A percentile compares a stretch with the other conserved stretches of the same genome.
Evolutionary conservation across 30 jellyfish, hydroid and myxozoan species (phyloP).

Genomic region (Pelagia noctiluca): DNA sequence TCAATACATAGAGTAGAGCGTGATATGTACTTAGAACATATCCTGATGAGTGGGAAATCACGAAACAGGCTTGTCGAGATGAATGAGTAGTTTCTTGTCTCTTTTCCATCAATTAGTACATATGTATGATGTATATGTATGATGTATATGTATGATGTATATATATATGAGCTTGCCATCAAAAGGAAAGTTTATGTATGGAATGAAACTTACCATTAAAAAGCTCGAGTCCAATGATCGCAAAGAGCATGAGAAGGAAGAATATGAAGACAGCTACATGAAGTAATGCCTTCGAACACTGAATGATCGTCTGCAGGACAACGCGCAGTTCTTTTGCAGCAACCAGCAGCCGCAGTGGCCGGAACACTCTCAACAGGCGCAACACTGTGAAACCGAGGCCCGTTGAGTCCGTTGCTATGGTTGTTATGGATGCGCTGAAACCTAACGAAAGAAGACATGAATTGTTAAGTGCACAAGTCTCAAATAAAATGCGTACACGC

Average conservation of each 20-base stretch:
- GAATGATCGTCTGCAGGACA: slow-evolving; percentile 74
- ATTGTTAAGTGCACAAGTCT: too few species aligned
- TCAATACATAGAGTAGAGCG: too few species aligned
- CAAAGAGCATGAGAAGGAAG: slow-evolving; percentile 60
- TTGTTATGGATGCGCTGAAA: slow-evolving; percentile 26
- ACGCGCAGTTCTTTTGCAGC: slow-evolving; percentile 72
- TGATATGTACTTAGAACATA: too few species aligned
- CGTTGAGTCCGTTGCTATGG: background rate
- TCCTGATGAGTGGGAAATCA: too few species aligned
- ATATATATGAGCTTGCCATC: too few species aligned
- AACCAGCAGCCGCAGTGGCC: slow-evolving; percentile 86
- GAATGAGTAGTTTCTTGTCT: too few species aligned
- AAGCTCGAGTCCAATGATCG: slow-evolving; percentile 83
- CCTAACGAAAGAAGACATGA: too few species aligned
- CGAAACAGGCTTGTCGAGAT: too few species aligned
- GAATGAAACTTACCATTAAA: slow-evolving; percentile 78
- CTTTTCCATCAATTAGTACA: too few species aligned
- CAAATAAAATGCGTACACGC: background rate
- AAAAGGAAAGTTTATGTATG: too few species aligned
- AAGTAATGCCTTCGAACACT: slow-evolving; percentile 57
- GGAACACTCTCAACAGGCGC: slow-evolving; percentile 78
- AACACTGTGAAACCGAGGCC: slow-evolving; percentile 41
- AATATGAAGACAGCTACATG: slow-evolving; percentile 80
- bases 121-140: too few species aligned
- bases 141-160: too few species aligned